Base-by-base conservation (phyloP, 1,140 invertebrate genomes). In the Scaptomyza montana region DNA sequence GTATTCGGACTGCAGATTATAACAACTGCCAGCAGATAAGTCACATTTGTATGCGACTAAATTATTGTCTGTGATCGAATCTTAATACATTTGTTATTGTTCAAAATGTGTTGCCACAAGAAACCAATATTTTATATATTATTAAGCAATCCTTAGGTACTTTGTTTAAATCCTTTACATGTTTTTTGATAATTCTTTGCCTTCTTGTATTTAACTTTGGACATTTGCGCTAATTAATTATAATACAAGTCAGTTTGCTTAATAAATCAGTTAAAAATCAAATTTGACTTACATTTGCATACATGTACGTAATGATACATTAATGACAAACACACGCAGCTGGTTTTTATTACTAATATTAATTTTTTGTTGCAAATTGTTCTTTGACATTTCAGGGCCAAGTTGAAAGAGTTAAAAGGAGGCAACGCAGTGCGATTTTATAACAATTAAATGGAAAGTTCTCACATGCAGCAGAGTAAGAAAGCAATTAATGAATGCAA, bases 401-500 rank as follows among this genome's bases (percentile, higher is more conserved):
- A 41, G 9, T 47, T 63, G 41, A 68, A 36, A 36, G 2, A 36
- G 33, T 36, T 36, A 36, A 36, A 36, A 33, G 5, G 13, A 39
- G 7, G 36, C 0, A 36, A 67, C 68, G 74, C 69, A 66, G 16
- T 53, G 60, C 53, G 49, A 73, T 87, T 86, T 78, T 78, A 79
- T 71, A 77, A 86, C 49, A 67, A 59, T 74, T 21, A 50, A 76
- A 53, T 63, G 56, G 51, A 67, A 71, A 60, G 33, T 57, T 72
- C 66, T 63, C 41, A 56, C 2, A 54, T 60, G 74, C 66, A 59
- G 46, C 19, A 36, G 1, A 36, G 7, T 25, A 53, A 70, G 64
- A 78, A 82, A 87, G 89, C 84, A 82, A 89, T 82, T 87, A 87
- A 87, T 89, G 87, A 78, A 64, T 67, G 75, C 71, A 85, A 85